A percentile compares a stretch with the other conserved stretches of the same genome.
phyloP scores from a whole-genome alignment of 1,140 invertebrate genomes.

The Theocolax elegans region DNA sequence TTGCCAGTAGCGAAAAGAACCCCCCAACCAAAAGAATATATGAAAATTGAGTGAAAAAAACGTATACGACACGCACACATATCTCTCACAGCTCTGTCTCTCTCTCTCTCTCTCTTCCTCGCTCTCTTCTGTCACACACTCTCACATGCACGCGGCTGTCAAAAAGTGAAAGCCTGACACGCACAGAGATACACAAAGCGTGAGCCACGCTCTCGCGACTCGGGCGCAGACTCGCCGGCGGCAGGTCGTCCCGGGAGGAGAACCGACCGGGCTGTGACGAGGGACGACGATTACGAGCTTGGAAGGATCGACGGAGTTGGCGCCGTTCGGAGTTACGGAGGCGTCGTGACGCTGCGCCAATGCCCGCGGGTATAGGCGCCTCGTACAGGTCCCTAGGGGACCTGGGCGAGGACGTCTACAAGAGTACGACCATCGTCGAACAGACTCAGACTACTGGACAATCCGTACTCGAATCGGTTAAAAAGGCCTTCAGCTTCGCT shows the following conservation, averaged over 20 bases:
- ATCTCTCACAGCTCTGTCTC: conserved; percentile 35
- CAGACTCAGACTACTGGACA: conserved; percentile 66
- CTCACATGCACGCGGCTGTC: too few species aligned
- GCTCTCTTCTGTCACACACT: neutral
- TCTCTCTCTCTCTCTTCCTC: too few species aligned
- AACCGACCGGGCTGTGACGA: too few species aligned
- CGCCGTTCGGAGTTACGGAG: conserved; percentile 32
- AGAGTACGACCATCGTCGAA: conserved; percentile 72
- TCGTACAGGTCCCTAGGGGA: conserved; percentile 74
- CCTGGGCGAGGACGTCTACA: conserved; percentile 73
- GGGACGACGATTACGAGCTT: neutral
- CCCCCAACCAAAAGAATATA: too few species aligned
- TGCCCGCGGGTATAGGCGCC: conserved; percentile 72
- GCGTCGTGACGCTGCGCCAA: conserved; percentile 43
- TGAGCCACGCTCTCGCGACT: conserved; percentile 1
- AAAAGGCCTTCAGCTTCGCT: conserved; percentile 73
- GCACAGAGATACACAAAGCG: neutral
- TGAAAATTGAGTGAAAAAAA: too few species aligned
- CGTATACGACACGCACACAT: conserved; percentile 35
- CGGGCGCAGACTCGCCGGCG: neutral
- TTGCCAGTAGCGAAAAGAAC: too few species aligned
- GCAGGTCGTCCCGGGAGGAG: neutral
- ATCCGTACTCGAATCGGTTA: conserved; percentile 72
- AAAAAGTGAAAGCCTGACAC: too few species aligned
- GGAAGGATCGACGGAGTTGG: conserved; percentile 35